Conservation (phyloP, 2,113 vertebrate species). For the Sminthopsis crassicaudata region DNA sequence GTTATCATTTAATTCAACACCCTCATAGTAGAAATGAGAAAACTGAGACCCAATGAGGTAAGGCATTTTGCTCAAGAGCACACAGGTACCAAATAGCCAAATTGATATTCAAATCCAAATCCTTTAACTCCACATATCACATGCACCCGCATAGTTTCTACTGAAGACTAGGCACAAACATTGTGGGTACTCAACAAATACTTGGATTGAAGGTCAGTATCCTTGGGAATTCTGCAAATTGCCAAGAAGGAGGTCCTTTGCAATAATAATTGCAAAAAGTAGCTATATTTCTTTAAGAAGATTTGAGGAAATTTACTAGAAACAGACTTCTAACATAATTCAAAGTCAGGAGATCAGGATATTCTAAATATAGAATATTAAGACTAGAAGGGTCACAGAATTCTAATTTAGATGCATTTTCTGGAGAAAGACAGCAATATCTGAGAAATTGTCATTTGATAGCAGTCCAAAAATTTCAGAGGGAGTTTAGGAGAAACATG, state of each 20-base stretch:
- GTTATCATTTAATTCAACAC: neutral
- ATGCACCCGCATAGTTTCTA: neutral
- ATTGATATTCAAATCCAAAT: neutral
- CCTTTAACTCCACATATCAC: neutral
- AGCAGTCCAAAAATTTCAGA: neutral
- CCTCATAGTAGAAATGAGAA: neutral
- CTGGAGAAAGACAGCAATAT: neutral
- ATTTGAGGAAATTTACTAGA: neutral
- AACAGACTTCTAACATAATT: neutral
- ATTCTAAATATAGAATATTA: constrained; percentile 22
- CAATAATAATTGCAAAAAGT: neutral
- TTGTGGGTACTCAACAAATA: neutral
- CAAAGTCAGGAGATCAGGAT: neutral
- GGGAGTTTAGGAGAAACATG: neutral
- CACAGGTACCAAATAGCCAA: neutral
- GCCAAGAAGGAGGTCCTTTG: neutral
- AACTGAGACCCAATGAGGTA: neutral
- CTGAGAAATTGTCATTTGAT: neutral
- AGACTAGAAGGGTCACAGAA: neutral
- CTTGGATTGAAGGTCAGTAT: neutral
- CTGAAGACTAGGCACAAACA: neutral
- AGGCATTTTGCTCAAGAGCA: neutral
- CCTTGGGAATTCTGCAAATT: neutral
- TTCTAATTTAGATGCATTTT: constrained; percentile 5
- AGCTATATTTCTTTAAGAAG: neutral